phyloP scores from a whole-genome alignment of 2,888 invertebrate genomes.

The Poecilus cupreus region DNA sequence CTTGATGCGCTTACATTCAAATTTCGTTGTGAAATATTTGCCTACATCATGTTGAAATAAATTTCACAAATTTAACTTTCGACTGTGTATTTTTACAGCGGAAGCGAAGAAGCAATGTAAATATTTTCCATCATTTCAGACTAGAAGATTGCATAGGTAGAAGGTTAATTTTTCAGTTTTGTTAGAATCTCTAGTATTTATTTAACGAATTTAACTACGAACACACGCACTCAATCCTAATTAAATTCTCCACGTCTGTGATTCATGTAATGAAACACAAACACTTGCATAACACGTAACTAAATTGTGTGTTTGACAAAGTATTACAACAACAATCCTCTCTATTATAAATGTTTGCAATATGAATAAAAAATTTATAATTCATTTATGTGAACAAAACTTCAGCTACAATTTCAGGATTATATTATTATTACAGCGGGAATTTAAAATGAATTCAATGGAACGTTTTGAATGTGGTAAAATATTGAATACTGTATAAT shows the following conservation, averaged over 20 bases:
- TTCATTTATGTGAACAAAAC: background rate
- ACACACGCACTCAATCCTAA: background rate
- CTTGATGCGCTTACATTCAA: background rate
- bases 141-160: background rate
- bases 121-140: too few relatives aligned
- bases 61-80: background rate
- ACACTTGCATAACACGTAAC: background rate
- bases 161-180: constrained; percentile 2
- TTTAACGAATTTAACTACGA: background rate
- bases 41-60: background rate
- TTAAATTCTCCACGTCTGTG: background rate
- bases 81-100: background rate
- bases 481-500: background rate
- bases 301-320: too few relatives aligned
- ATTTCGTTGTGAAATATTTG: background rate
- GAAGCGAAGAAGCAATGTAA: background rate
- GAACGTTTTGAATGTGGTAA: background rate
- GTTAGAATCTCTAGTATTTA: background rate
- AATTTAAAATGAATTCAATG: background rate
- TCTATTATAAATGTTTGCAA: background rate
- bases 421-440: too few relatives aligned
- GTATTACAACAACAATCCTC: background rate
- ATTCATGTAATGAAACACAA: constrained; percentile 1
- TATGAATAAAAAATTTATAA: background rate
- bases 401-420: background rate